Evolutionary conservation across 2,113 vertebrate genomes (phyloP).

Genomic region (Geococcyx californianus): DNA sequence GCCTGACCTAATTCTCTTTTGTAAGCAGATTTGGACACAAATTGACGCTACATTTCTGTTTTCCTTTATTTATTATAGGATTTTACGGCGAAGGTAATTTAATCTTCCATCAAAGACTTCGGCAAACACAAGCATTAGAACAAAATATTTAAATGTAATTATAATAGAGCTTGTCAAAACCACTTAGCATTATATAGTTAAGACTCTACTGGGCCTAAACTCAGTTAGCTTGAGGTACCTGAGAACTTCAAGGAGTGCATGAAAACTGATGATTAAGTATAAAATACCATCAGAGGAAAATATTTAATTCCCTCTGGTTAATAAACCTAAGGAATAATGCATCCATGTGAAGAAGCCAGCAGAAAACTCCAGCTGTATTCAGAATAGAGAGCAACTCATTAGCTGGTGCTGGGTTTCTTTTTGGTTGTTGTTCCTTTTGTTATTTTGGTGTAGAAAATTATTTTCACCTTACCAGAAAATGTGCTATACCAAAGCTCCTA

Average conservation of each 20-base stretch:
- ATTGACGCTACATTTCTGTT: constrained; percentile 43
- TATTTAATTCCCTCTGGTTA: neutral
- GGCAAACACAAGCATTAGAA: constrained; percentile 10
- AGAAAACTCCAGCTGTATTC: neutral
- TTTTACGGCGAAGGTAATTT: constrained; percentile 43
- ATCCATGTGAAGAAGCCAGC: neutral
- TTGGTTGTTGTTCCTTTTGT: neutral
- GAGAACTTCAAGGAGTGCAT: neutral
- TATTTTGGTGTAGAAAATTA: neutral
- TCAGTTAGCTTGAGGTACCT: neutral
- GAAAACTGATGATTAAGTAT: neutral
- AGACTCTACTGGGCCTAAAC: neutral
- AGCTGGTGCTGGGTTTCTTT: neutral
- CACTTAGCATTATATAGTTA: neutral
- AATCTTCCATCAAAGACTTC: constrained; percentile 60
- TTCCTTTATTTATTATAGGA: constrained; percentile 55
- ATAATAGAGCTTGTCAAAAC: constrained; percentile 40
- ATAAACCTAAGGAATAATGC: neutral
- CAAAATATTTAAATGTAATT: constrained; percentile 51
- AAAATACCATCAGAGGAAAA: neutral
- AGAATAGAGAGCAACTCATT: neutral
- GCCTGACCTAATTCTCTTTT: constrained; percentile 38
- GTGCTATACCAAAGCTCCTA: neutral
- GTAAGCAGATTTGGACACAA: constrained; percentile 54
- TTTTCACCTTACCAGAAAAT: neutral